A percentile compares a stretch with the other conserved stretches of the same genome.
These are phyloP conservation scores for Mesocricetus auratus DNA, from an alignment of 2,113 vertebrate genomes.

Conservation along the genomic window DNA sequence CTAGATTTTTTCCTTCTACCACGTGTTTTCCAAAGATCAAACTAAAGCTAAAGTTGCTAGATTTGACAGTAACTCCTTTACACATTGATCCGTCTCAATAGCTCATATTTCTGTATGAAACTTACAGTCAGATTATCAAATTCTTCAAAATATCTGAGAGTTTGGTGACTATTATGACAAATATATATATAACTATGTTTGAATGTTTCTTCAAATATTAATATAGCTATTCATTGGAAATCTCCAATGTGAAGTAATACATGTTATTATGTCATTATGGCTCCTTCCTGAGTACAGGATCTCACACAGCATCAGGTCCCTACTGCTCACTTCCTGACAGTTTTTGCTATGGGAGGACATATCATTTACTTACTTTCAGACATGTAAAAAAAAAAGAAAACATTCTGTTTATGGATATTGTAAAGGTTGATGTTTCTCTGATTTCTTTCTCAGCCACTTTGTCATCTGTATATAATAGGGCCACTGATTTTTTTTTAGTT, in stretches of 20 bases:
- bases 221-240: not conserved
- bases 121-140: not conserved
- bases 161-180: not conserved
- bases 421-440: no score
- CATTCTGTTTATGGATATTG: no score
- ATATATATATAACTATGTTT: not conserved
- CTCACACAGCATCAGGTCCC: fast-evolving
- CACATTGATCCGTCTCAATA: not conserved
- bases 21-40: not conserved
- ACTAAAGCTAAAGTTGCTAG: not conserved
- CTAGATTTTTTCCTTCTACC: not conserved
- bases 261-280: not conserved
- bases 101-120: not conserved
- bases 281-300: no score
- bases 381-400: no score
- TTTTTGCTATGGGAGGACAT: not conserved
- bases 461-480: no score
- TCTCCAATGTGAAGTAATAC: not conserved
- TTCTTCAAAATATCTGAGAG: not conserved
- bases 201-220: not conserved
- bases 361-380: not conserved
- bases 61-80: not conserved
- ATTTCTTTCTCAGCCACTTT: no score
- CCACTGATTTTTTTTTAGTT: no score
- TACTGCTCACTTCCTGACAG: not conserved